Conservation (phyloP, 2,113 vertebrate genomes). For the Plecotus auritus region DNA sequence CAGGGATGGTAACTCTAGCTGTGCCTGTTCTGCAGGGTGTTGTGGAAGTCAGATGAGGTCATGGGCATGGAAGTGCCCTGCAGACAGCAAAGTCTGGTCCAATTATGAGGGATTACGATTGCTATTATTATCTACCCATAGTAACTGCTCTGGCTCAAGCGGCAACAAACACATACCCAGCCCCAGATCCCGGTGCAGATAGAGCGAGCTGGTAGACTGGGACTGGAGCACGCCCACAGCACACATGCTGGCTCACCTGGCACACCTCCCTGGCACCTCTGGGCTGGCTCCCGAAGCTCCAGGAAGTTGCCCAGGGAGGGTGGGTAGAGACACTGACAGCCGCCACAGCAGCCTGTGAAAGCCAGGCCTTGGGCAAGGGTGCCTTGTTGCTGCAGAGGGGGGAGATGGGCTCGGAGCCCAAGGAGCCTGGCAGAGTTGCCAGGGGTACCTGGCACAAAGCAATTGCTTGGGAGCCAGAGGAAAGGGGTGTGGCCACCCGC, state of each 20-base stretch:
- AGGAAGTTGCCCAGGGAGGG: not conserved
- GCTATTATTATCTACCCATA: slow-evolving; percentile 72
- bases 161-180: slow-evolving; percentile 55
- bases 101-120: slow-evolving; percentile 70
- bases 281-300: not conserved
- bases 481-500: slow-evolving; percentile 11
- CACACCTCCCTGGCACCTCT: not conserved
- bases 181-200: slow-evolving; percentile 23
- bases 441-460: slow-evolving; percentile 14
- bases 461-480: slow-evolving; percentile 22
- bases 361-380: slow-evolving; percentile 28
- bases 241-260: slow-evolving; percentile 27
- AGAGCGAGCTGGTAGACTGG: not conserved
- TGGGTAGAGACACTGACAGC: not conserved
- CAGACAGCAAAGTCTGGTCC: slow-evolving; percentile 71
- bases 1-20: slow-evolving; percentile 34
- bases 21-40: slow-evolving; percentile 35
- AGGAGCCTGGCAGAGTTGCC: not conserved
- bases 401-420: not conserved
- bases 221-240: not conserved
- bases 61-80: slow-evolving; percentile 64
- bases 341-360: not conserved
- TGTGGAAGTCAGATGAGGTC: slow-evolving; percentile 73
- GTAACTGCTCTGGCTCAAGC: slow-evolving; percentile 62
- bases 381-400: not conserved